A percentile compares a stretch with the other conserved stretches of the same genome.
phyloP scores from a whole-genome alignment of 2,797 vertebrate species.

The Emydoidea blandingii region DNA sequence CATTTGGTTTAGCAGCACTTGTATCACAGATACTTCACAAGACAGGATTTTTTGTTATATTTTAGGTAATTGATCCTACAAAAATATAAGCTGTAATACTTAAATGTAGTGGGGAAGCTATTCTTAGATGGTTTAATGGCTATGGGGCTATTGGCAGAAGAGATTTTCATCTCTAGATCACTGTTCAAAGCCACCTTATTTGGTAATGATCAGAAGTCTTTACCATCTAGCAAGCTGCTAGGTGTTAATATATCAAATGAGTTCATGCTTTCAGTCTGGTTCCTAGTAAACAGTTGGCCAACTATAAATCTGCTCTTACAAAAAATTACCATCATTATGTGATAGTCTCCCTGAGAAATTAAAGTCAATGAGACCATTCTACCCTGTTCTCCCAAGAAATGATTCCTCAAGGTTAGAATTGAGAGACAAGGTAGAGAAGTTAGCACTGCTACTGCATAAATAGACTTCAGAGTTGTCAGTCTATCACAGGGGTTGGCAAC shows the following conservation, averaged over 20 bases:
- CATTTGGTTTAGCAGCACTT: neutral
- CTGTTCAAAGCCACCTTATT: neutral
- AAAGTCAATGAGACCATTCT: fast-evolving
- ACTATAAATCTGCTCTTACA: neutral
- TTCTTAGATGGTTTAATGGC: neutral
- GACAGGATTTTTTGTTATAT: neutral
- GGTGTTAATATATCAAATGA: neutral
- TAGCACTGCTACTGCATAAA: neutral
- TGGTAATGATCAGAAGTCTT: neutral
- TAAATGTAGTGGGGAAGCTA: neutral
- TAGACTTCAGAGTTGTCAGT: neutral
- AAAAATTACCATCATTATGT: neutral
- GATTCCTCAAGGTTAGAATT: neutral
- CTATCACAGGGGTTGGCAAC: too few relatives aligned
- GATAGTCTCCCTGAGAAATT: neutral
- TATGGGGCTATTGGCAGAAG: neutral
- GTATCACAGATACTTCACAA: neutral
- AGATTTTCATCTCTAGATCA: neutral
- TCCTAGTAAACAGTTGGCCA: neutral
- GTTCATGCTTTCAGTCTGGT: neutral
- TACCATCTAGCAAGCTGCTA: neutral
- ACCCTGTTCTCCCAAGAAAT: neutral
- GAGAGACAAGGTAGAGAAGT: neutral
- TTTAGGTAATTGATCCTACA: neutral
- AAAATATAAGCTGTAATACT: neutral